Conservation (phyloP, 2,888 invertebrate genomes). For the Parascotia fuliginaria region DNA sequence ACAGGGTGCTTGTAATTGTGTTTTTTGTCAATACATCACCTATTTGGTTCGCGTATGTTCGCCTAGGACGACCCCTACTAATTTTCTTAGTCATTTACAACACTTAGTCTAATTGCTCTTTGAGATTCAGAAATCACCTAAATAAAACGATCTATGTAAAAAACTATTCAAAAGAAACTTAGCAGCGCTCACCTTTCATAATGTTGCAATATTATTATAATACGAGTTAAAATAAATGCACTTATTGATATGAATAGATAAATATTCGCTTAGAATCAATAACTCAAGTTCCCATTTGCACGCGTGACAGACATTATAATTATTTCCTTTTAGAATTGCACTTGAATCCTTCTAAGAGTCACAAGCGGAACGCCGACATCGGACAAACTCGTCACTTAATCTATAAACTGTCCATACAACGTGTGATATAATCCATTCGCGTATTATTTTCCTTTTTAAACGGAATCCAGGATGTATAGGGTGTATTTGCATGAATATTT, state of each 20-base stretch:
- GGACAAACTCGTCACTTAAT: conserved; percentile 17
- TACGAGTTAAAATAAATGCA: not conserved
- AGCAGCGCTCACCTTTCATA: no score
- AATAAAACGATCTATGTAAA: no score
- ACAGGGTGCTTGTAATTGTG: no score
- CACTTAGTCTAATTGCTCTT: no score
- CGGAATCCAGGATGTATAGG: conserved; percentile 80
- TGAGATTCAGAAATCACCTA: no score
- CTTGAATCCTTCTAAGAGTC: conserved; percentile 16
- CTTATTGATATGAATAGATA: not conserved
- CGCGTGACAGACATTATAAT: not conserved
- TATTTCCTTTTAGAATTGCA: conserved; percentile 15
- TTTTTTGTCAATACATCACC: no score
- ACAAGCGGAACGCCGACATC: conserved; percentile 34
- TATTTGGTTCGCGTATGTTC: no score
- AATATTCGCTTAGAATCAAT: not conserved
- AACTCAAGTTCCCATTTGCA: not conserved
- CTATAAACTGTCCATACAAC: conserved; percentile 32
- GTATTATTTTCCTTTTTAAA: conserved; percentile 81
- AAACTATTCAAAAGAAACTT: no score
- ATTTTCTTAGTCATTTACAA: no score
- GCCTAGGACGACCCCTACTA: no score
- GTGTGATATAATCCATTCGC: conserved; percentile 69
- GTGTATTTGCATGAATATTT: conserved; percentile 82
- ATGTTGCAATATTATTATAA: not conserved